These are phyloP conservation scores for Amphiprion percula DNA, from an alignment of 2,113 vertebrate species.

Conservation along the genomic window DNA sequence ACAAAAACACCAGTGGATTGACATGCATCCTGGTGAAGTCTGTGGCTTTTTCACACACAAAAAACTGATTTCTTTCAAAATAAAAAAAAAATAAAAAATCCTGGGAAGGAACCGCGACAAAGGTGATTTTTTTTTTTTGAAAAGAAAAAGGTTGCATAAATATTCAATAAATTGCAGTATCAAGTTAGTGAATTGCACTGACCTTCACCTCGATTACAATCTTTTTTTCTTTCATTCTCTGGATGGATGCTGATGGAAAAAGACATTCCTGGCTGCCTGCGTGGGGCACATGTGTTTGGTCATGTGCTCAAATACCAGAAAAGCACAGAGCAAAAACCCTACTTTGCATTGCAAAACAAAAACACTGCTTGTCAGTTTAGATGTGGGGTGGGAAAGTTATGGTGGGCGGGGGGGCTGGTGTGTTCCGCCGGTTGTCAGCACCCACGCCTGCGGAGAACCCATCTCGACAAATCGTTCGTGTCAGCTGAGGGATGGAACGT, in stretches of 20 bases:
- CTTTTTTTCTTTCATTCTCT: not conserved
- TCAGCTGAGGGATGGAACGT: constrained; percentile 71
- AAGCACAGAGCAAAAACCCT: constrained; percentile 43
- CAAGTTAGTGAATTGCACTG: constrained; percentile 31
- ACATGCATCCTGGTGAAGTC: not conserved
- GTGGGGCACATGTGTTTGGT: constrained; percentile 50
- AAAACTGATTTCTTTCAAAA: not conserved
- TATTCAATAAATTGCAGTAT: constrained; percentile 35
- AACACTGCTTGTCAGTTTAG: constrained; percentile 51
- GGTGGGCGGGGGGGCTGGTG: not conserved
- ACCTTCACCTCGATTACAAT: constrained; percentile 31
- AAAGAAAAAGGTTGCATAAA: constrained; percentile 34
- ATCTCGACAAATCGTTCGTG: constrained; percentile 75
- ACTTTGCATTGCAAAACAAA: constrained; percentile 72
- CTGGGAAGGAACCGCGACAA: not conserved
- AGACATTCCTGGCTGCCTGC: constrained; percentile 41
- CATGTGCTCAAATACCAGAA: constrained; percentile 58
- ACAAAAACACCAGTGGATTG: not conserved
- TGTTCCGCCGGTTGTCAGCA: constrained; percentile 48
- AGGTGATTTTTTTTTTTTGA: constrained; percentile 10
- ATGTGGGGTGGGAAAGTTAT: constrained; percentile 17
- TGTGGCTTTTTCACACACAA: too few species aligned
- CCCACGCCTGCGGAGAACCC: constrained; percentile 32
- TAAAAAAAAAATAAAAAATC: not conserved
- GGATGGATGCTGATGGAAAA: constrained; percentile 32